These are phyloP conservation scores for Pavo muticus DNA, from an alignment of 2,113 vertebrate species.

Conservation along the genomic window DNA sequence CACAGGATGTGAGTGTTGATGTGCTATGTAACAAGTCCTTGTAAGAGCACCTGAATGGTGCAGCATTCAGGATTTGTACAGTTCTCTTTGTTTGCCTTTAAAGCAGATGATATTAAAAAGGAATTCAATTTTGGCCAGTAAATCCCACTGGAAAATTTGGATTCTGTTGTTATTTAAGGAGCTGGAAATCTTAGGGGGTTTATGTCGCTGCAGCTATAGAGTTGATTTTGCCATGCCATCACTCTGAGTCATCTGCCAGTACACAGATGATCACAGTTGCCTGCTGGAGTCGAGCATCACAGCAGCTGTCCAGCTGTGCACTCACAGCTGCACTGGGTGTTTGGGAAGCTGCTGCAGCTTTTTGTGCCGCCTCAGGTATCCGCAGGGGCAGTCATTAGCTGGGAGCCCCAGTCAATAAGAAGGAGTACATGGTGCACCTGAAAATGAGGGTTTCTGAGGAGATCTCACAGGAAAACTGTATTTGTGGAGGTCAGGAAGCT, in stretches of 20 bases:
- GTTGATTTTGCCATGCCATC: background rate
- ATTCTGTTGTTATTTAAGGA: background rate
- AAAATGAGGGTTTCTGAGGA: background rate
- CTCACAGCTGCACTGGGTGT: background rate
- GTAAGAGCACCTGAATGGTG: background rate
- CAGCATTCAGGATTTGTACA: background rate
- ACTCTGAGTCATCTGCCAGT: accelerated
- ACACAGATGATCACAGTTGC: accelerated
- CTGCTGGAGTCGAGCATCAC: accelerated
- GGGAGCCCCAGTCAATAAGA: background rate
- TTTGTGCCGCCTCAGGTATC: background rate
- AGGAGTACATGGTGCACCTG: accelerated
- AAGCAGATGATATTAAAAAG: background rate
- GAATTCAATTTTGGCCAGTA: background rate
- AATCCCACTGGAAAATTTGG: background rate
- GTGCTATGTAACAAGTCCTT: background rate
- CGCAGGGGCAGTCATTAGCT: background rate
- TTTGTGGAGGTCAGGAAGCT: background rate
- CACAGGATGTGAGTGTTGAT: background rate
- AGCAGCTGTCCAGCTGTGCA: background rate
- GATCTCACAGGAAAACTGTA: background rate
- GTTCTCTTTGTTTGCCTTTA: background rate
- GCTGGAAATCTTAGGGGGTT: background rate
- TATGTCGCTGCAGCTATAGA: background rate
- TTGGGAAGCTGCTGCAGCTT: background rate